Evolutionary conservation across 2,888 invertebrate species (phyloP), one percentile per base, ranked within the genome.

Genomic region (Choristoneura rosaceana): DNA sequence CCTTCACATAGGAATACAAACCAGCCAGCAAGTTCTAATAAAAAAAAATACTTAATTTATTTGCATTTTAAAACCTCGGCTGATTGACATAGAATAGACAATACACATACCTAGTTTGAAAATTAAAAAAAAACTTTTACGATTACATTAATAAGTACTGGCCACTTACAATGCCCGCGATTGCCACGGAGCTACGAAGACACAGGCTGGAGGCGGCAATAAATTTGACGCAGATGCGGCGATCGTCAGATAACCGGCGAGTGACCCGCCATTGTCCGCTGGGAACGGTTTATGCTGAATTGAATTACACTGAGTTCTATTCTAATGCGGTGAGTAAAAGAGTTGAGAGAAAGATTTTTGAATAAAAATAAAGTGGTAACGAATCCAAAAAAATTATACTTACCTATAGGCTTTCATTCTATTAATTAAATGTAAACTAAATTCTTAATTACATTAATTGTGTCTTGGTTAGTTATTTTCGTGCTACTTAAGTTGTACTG

Each of bases 211-310:
- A 90, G 81, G 85, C 84, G 73, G 63, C 85, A 83, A 91, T 92
- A 92, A 92, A 91, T 92, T 87, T 87, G 86, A 87, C 78, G 87
- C 88, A 84, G 81, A 52, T 52, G 52, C 52, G 52, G 52, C 87
- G 91, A 93, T 92, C 87, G 77, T 73, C 78, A 89, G 92, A 92
- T 92, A 91, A 91, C 91, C 90, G 88, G 82, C 80, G 83, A 87
- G 80, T 90, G 91, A 92, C 92, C 92, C 83, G 87, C 87, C 84
- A 92, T 92, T 92, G 92, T 92, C 78, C 88, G 85, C 81, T 79
- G 79, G 66, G 78, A 78, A 81, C 82, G 82, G 81, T 81, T 81
- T 80, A 82, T 82, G 76, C 77, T 59, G 71, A 73, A 64, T 69
- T 73, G 62, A 71, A 71, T 71, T 58, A 67, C 33, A 12, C 69